These are phyloP conservation scores for Atta texana DNA, from an alignment of 1,140 invertebrate species.

Conservation along the genomic window DNA sequence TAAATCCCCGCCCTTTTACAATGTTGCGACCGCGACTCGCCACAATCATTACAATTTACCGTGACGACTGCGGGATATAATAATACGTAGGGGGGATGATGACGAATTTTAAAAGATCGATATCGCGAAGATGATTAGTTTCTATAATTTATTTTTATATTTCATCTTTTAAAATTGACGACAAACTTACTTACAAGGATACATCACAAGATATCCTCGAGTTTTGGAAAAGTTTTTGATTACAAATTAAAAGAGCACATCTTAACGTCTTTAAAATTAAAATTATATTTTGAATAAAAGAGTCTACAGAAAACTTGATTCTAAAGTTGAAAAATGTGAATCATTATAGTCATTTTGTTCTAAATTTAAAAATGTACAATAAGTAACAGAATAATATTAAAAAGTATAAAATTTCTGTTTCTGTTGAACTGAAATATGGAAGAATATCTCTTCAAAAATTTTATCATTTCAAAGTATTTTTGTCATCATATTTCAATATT, in stretches of 20 bases:
- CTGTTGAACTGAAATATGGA: not conserved
- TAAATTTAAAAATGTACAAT: no score
- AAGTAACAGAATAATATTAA: not conserved
- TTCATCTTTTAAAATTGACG: not conserved
- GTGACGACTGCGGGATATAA: constrained; percentile 23
- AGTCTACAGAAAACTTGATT: no score
- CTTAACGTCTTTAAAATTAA: no score
- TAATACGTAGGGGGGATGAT: constrained; percentile 1
- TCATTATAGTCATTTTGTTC: no score
- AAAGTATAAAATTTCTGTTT: not conserved
- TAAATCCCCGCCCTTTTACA: constrained; percentile 55
- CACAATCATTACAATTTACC: constrained; percentile 50
- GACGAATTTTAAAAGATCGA: constrained; percentile 24
- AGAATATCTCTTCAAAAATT: not conserved
- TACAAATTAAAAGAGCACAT: no score
- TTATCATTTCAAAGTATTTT: no score
- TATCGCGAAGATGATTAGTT: constrained; percentile 27
- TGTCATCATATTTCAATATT: not conserved
- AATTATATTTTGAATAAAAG: no score
- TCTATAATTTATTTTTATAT: constrained; percentile 1
- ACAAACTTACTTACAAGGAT: not conserved
- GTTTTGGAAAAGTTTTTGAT: no score
- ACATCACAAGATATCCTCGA: no score
- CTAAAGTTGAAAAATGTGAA: no score
- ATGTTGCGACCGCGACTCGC: constrained; percentile 46